These are phyloP conservation scores for Prunella strophiata DNA, from an alignment of 2,797 vertebrate species.

Conservation along the genomic window DNA sequence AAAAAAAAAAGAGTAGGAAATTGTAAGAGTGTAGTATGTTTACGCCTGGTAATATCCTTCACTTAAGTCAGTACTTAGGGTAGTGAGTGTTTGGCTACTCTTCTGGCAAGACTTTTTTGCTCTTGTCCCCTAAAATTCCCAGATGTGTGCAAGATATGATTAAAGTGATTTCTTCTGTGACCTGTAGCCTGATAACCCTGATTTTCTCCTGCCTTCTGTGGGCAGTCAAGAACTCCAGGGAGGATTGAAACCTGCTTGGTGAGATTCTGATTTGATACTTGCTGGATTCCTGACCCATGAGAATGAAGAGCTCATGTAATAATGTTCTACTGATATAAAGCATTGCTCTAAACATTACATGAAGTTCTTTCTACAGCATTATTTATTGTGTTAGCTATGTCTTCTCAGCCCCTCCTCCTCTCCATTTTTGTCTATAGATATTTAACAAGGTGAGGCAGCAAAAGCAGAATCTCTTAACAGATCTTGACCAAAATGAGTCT, in stretches of 20 bases:
- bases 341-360: neutral
- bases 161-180: neutral
- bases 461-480: neutral
- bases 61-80: neutral
- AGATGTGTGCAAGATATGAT: neutral
- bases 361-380: neutral
- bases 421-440: neutral
- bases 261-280: neutral
- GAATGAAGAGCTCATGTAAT: neutral
- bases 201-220: neutral
- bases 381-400: neutral
- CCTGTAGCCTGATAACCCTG: neutral
- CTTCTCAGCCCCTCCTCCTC: rapidly evolving
- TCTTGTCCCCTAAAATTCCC: neutral
- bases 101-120: neutral
- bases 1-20: neutral
- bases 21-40: neutral
- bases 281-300: neutral
- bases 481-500: neutral
- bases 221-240: neutral
- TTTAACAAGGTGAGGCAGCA: neutral
- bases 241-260: neutral
- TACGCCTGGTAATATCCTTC: neutral
- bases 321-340: neutral
- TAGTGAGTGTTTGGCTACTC: neutral